phyloP scores from a whole-genome alignment of 2,888 invertebrate species.

The Petrolisthes manimaculis region DNA sequence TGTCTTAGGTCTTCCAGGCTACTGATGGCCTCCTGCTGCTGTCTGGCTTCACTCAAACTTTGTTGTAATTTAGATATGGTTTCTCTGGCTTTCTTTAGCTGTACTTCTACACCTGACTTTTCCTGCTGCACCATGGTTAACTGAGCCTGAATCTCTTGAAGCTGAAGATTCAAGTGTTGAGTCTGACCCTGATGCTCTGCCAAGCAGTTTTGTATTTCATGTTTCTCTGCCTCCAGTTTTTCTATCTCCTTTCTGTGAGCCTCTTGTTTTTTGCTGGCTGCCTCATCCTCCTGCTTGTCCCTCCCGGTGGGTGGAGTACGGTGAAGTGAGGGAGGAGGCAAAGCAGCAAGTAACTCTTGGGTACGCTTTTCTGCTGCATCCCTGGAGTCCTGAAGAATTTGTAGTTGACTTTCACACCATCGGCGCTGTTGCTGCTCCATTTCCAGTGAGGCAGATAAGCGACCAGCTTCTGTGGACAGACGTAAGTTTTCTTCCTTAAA shows the following conservation, averaged over 20 bases:
- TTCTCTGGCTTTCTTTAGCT: slow-evolving; percentile 25
- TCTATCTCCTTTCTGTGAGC: slow-evolving; percentile 34
- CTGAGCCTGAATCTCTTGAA: slow-evolving; percentile 35
- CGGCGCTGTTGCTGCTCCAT: slow-evolving; percentile 43
- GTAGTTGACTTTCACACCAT: slow-evolving; percentile 45
- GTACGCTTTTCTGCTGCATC: slow-evolving; percentile 34
- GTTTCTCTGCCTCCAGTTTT: slow-evolving; percentile 37
- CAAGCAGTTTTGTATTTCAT: slow-evolving; percentile 2
- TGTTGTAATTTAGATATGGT: slow-evolving; percentile 16
- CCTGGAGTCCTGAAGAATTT: slow-evolving; percentile 34
- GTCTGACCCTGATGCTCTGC: slow-evolving; percentile 11
- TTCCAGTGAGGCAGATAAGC: slow-evolving; percentile 20
- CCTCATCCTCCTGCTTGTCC: slow-evolving; percentile 39
- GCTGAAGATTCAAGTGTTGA: slow-evolving; percentile 24
- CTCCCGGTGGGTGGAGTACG: slow-evolving; percentile 50
- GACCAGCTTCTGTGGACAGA: slow-evolving; percentile 28
- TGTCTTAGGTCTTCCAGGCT: slow-evolving; percentile 25
- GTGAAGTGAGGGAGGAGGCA: slow-evolving; percentile 42
- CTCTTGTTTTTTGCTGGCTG: slow-evolving; percentile 23
- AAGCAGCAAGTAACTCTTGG: slow-evolving; percentile 24
- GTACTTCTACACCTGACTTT: slow-evolving; percentile 41
- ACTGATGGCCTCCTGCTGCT: slow-evolving; percentile 16
- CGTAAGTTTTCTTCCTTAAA: slow-evolving; percentile 45
- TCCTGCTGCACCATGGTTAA: slow-evolving; percentile 27
- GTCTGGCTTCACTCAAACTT: slow-evolving; percentile 17